Evolutionary conservation across 2,888 invertebrate genomes (phyloP), one percentile per base, ranked within the genome.

Genomic region (Athripsodes cinereus): DNA sequence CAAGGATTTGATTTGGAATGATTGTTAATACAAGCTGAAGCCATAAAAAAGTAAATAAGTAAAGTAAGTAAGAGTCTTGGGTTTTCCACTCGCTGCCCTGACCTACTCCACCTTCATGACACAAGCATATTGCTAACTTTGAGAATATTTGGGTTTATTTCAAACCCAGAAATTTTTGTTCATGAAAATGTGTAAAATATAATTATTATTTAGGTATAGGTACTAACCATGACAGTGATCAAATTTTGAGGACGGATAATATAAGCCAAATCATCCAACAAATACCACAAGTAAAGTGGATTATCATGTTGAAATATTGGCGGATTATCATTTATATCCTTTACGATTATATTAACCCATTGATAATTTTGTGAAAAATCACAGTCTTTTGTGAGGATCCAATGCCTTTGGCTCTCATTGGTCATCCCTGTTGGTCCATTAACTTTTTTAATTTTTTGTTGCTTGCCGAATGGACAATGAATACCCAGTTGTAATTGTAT

Each of bases 281-380:
- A 81, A 67, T 80, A 81, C 8, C 80, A 80, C 2, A 80, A 72
- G 1, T 67, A 68, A 47, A 80, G 67, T 1, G 76, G 73, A 61
- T 73, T 72, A 11, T 66, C 65, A 1, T 69, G 71, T 22, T 69
- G 62, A 63, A 81, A 81, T 67, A 73, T 69, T 1, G 81, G 81
- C 2, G 63, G 44, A 63, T 81, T 76, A 62, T 81, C 80, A 64
- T 81, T 81, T n/a, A 76, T 75, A 62, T 81, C 81, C 19, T 75
- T 75, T 1, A 81, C 76, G 58, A 80, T 74, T 48, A 81, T 67
- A 61, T 76, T 76, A 1, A 81, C 72, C 34, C 76, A 67, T 63
- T 74, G 76, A 48, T 72, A 68, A 61, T 72, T 69, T 0, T 73
- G 65, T 57, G 76, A 71, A 65, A 70, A 74, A 2, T 62, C 61